Base-by-base conservation (phyloP, 2,888 invertebrate species). In the Campopleginae sp. region DNA sequence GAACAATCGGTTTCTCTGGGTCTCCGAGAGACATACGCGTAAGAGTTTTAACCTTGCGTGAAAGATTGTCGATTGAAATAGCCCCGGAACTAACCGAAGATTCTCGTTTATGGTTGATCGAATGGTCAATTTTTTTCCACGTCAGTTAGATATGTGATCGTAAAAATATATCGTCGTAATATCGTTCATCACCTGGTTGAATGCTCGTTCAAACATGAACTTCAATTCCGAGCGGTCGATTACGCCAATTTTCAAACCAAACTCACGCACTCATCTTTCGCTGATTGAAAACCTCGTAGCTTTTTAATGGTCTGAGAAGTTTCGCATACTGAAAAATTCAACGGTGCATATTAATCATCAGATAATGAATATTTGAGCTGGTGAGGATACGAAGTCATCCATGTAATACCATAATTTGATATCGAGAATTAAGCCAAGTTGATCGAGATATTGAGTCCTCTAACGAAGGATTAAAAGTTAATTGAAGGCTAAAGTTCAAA, bases 51-150 rank as follows among this genome's bases (percentile, higher is more conserved):
- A 44, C 48, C 31, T 19, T 44, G n/a, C n/a, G 33, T 23, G 66
- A 76, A 80, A 77, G 77, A 78, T 82, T 51, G 68, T 66, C 63
- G 76, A 86, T 77, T 86, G 80, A 86, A 86, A 86, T 86, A 80
- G 77, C 77, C 51, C 58, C 70, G 68, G 85, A 80, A 61, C 74
- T 63, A 48, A 44, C 58, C 58, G 65, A 66, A 68, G 80, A 63
- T 70, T 63, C 68, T 86, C 80, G 76, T 83, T 85, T 80, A 85
- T 76, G 80, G 85, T 80, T 75, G 80, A 83, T 80, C 71, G 85
- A 83, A 80, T 80, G 72, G 77, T 74, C 72, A n/a, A 23, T 51
- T 78, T 66, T 65, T 65, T 68, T n/a, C 17, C 58, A 44, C 80
- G 74, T 70, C 76, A 42, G 79, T 82, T 14, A 72, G 14, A 46